A percentile compares a stretch with the other conserved stretches of the same genome.
These are phyloP conservation scores for Napeogenes inachia DNA, from an alignment of 2,888 invertebrate genomes.

Conservation along the genomic window DNA sequence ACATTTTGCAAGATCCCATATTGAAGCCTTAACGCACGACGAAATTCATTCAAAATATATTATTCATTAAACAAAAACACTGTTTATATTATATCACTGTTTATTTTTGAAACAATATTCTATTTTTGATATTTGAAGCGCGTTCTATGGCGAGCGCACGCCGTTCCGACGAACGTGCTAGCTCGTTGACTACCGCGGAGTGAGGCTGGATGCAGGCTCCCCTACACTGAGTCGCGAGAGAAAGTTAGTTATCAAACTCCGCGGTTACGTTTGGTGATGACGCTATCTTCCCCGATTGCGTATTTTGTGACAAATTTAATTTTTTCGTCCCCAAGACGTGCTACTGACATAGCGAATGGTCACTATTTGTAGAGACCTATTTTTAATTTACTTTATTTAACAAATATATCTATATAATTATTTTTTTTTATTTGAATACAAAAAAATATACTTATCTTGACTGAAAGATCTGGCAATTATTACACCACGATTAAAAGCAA, in stretches of 20 bases:
- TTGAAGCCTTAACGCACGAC: conserved; percentile 44
- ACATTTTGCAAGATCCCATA: conserved; percentile 65
- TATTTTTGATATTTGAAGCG: conserved; percentile 43
- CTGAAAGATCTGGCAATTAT: too few relatives aligned
- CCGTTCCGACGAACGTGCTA: conserved; percentile 60
- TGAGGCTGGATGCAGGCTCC: conserved; percentile 49
- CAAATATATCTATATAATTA: background rate
- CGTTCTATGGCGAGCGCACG: conserved; percentile 50
- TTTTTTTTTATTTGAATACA: background rate
- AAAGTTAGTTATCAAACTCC: conserved; percentile 74
- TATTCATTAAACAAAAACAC: conserved; percentile 31
- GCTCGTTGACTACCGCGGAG: conserved; percentile 57
- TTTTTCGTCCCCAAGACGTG: conserved; percentile 58
- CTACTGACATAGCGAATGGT: conserved; percentile 70
- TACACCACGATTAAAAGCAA: too few relatives aligned
- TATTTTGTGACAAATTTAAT: conserved; percentile 71
- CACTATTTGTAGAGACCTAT: conserved; percentile 45
- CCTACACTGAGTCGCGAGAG: conserved; percentile 50
- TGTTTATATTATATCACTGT: conserved; percentile 41
- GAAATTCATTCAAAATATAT: conserved; percentile 47
- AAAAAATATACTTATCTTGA: background rate
- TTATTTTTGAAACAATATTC: conserved; percentile 37
- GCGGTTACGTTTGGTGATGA: conserved; percentile 73
- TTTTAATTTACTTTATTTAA: conserved; percentile 35
- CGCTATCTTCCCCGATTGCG: conserved; percentile 71